Percentiles rank a stretch among this genome's conserved stretches.
Conservation (phyloP, 2,888 invertebrate genomes). For the Scotopteryx bipunctaria region DNA sequence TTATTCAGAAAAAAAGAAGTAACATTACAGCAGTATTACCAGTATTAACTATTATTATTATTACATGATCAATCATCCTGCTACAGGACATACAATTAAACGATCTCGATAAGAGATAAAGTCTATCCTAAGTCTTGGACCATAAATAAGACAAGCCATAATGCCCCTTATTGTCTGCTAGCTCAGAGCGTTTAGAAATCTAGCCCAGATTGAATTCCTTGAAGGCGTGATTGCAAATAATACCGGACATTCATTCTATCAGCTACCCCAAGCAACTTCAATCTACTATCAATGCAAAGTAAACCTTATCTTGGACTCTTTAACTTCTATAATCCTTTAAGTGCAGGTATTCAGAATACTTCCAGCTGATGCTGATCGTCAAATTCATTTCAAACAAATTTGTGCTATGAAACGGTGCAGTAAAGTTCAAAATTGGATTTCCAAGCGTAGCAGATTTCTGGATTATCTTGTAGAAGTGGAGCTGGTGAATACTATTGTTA, state of each 20-base stretch:
- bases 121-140: constrained; percentile 31
- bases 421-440: neutral
- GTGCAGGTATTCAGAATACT: too few relatives aligned
- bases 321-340: neutral
- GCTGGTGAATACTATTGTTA: neutral
- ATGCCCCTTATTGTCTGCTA: constrained; percentile 47
- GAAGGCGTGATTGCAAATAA: constrained; percentile 57
- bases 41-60: too few relatives aligned
- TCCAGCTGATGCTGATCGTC: too few relatives aligned
- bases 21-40: too few relatives aligned
- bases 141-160: constrained; percentile 36
- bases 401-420: too few relatives aligned
- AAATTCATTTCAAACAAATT: neutral
- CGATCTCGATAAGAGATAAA: constrained; percentile 19
- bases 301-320: neutral
- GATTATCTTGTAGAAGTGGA: constrained; percentile 1
- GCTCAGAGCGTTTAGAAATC: constrained; percentile 61
- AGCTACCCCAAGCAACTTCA: neutral
- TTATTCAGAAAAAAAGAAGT: too few relatives aligned
- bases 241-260: constrained; percentile 35
- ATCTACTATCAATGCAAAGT: constrained; percentile 2
- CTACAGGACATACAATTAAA: constrained; percentile 23
- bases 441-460: neutral
- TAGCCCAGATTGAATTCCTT: constrained; percentile 61
- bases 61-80: constrained; percentile 20